Base-by-base conservation (phyloP, 1,140 invertebrate genomes). In the Ooceraea biroi region DNA sequence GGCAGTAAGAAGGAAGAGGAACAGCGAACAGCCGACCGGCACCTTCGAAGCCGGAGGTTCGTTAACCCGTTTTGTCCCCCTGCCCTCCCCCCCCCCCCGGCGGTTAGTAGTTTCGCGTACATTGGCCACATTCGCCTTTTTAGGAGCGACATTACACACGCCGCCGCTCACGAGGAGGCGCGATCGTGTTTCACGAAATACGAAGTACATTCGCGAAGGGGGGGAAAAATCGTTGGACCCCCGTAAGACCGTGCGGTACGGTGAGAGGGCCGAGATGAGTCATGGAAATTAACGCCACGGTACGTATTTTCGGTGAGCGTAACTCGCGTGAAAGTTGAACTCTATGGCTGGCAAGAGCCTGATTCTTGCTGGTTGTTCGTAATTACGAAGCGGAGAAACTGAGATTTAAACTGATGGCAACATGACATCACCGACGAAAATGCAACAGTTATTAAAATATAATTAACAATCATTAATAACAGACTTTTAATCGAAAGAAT, bases 1-100 rank as follows among this genome's bases (percentile, higher is more conserved):
- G 25, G 41, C 36, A 36, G 8, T 22, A 14, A 60, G 65, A 48
- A 52, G 36, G 60, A 72, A 27, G 41, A 83, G 84, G 80, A 88
- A 84, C 57, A 55, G 36, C 55, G 46, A 36, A n/a, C n/a, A n/a
- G 57, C n/a, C 30, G 27, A 30, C 52, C 73, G 73, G 25, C 74
- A 44, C 30, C 68, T 68, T 30, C 50, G 36, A 50, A 27, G 57
- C 50, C n/a, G 58, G 78, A 48, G 68, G 86, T 82, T 88, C 87
- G 78, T 88, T 88, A 85, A 88, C 72, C 86, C 66, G 77, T 82
- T 85, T 84, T 44, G 30, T 72, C 36, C 52, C 30, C 44, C 46
- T 27, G 17, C 52, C 14, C 41, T 44, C 44, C 30, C 7, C 4
- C 25, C 25, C 5, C 25, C 3, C 30, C 52, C 12, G 41, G 44